Evolutionary conservation across 2,113 vertebrate genomes (phyloP), one percentile per base, ranked within the genome.

Genomic region (Nanorana parkeri): DNA sequence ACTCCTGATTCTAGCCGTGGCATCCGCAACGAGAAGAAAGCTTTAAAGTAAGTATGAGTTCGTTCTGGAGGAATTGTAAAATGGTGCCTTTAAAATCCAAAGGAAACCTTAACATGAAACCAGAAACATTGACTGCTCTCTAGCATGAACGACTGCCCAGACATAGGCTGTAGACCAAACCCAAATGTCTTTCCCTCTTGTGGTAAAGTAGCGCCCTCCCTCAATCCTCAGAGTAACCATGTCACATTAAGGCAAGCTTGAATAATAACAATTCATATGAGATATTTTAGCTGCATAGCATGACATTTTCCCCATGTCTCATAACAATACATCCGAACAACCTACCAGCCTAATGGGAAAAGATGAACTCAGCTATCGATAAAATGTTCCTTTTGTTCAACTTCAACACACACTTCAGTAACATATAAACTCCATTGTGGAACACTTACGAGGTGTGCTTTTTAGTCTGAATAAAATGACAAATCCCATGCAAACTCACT

Each of bases 21-120:
- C 85, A 95, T 95, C 85, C 94, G 96, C 91, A 95, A 94, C 29
- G 97, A 99, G 88, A 98, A 98, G 95, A 99, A 99, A 94, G 94
- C 96, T 92, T 97, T 99, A 95, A 99, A 97, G 97, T 98, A 98
- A 95, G 97, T 96, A 93, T 91, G 86, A 75, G 78, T 76, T 87
- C 68, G 55, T 78, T 71, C n/a, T 52, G 47, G 36, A 65, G 16
- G 51, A 19, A 16, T 36, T 81, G 29, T 29, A 65, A 10, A 54
- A 47, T 51, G 56, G 68, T 80, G 63, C 56, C 29, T 41, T 16
- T 8, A 56, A 58, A 56, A 47, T 29, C 41, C 24, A 8, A n/a
- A 23, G 72, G 36, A 76, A 75, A n/a, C 28, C 55, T 58, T n/a
- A 72, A 58, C 23, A 17, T 36, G 20, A 3, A 68, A 17, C 77